These are phyloP conservation scores for Gopherus evgoodei DNA, from an alignment of 2,113 vertebrate genomes.

Conservation along the genomic window DNA sequence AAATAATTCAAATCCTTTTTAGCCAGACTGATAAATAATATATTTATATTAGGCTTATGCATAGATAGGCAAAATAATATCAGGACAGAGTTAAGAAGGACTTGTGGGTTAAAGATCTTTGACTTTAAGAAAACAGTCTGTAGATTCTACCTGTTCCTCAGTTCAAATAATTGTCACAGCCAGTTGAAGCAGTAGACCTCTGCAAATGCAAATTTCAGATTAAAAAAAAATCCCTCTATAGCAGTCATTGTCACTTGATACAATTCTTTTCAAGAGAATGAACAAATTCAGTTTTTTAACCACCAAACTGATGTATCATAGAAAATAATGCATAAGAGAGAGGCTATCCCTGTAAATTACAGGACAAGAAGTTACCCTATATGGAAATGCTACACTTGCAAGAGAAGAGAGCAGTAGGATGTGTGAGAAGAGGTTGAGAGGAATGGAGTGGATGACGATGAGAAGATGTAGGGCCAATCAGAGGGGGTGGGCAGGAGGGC, in stretches of 20 bases:
- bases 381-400: not conserved
- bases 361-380: not conserved
- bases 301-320: not conserved
- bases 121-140: not conserved
- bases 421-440: not conserved
- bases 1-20: not conserved
- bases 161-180: not conserved
- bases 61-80: not conserved
- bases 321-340: not conserved
- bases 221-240: not conserved
- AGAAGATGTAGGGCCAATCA: no score
- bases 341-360: not conserved
- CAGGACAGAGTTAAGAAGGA: not conserved
- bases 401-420: no score
- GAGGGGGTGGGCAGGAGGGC: no score
- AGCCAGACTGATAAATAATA: not conserved
- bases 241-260: not conserved
- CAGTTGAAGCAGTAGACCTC: not conserved
- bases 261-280: not conserved
- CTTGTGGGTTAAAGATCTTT: not conserved
- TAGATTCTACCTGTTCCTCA: not conserved
- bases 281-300: no score
- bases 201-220: not conserved
- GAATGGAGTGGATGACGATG: not conserved
- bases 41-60: not conserved